These are phyloP conservation scores for Pissodes strobi DNA, from an alignment of 1,140 invertebrate genomes.

Conservation along the genomic window DNA sequence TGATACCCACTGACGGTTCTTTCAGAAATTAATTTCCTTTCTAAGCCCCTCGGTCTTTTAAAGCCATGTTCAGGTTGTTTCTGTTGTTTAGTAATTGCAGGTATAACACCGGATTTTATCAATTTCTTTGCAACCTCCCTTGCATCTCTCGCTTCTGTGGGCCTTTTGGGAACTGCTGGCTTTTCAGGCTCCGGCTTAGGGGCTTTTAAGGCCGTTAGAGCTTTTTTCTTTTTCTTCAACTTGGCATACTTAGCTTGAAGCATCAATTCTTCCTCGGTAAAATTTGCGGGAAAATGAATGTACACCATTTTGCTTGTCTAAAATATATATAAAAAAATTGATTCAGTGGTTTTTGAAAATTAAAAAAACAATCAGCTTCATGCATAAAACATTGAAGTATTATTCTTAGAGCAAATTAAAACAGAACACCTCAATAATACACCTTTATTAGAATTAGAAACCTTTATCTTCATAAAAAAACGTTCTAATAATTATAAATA, in stretches of 20 bases:
- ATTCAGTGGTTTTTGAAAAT: no score
- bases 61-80: constrained; percentile 77
- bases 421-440: no score
- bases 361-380: no score
- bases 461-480: no score
- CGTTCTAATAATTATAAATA: no score
- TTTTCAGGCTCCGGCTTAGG: constrained; percentile 88
- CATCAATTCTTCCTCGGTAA: constrained; percentile 93
- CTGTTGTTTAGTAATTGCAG: constrained; percentile 77
- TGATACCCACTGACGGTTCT: constrained; percentile 83
- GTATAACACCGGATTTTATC: constrained; percentile 90
- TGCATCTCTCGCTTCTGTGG: constrained; percentile 88
- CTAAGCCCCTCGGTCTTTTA: constrained; percentile 64
- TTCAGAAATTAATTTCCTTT: constrained; percentile 79
- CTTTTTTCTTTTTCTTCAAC: constrained; percentile 94
- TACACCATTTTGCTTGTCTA: no score
- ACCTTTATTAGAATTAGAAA: no score
- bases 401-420: no score
- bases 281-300: constrained; percentile 86
- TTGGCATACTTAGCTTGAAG: constrained; percentile 93
- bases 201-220: constrained; percentile 83
- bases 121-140: constrained; percentile 93
- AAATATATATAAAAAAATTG: no score
- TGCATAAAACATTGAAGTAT: no score
- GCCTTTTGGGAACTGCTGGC: constrained; percentile 74